Conservation (phyloP, 2,113 vertebrate species). For the Drymodes brunneopygia region DNA sequence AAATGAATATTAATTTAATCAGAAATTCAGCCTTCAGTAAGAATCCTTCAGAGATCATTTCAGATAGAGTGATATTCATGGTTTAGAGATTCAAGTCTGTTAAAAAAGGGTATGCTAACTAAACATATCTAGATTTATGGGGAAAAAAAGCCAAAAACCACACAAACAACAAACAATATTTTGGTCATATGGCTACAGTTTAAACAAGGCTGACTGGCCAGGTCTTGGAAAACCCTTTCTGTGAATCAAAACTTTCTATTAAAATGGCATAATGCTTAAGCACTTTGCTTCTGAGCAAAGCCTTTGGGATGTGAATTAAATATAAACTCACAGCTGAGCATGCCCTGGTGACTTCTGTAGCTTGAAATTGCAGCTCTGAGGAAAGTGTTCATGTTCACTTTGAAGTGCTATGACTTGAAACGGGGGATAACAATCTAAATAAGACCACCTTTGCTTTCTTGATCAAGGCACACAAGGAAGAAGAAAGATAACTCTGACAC, state of each 20-base stretch:
- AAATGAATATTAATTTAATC: not conserved
- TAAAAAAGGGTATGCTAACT: not conserved
- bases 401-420: not conserved
- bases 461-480: not conserved
- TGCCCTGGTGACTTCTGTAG: not conserved
- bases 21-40: not conserved
- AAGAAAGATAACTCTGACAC: not conserved
- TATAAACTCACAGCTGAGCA: not conserved
- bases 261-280: not conserved
- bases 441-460: not conserved
- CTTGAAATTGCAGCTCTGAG: not conserved
- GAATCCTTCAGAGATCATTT: not conserved
- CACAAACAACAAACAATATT: rapidly evolving
- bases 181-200: not conserved
- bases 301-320: not conserved
- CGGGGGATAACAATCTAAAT: not conserved
- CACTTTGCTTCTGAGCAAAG: not conserved
- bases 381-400: not conserved
- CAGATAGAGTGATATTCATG: not conserved
- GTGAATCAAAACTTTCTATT: not conserved
- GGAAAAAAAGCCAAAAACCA: not conserved
- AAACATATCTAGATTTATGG: not conserved
- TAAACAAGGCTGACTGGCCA: not conserved
- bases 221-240: not conserved
- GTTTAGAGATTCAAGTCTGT: not conserved